A percentile compares a stretch with the other conserved stretches of the same genome.
phyloP scores from a whole-genome alignment of 2,888 invertebrate species.

The Nemapogon koenigi region DNA sequence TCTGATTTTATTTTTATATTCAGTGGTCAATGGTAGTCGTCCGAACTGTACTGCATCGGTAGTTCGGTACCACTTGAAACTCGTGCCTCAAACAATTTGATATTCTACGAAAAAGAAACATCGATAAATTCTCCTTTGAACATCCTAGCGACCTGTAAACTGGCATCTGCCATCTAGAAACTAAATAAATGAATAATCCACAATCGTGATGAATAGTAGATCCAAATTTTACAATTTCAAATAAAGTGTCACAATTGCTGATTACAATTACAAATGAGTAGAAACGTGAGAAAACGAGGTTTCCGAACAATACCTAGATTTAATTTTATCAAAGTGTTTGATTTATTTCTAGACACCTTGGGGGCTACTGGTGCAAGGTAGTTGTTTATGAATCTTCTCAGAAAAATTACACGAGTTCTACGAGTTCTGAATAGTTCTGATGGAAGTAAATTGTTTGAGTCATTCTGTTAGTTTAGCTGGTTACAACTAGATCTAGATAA shows the following conservation, averaged over 20 bases:
- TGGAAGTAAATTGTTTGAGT: no score
- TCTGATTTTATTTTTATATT: background rate
- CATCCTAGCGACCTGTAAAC: background rate
- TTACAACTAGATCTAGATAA: no score
- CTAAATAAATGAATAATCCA: conserved; percentile 17
- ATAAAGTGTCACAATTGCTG: conserved; percentile 33
- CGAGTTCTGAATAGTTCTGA: no score
- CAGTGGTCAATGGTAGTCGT: background rate
- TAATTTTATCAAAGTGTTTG: no score
- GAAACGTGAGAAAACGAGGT: conserved; percentile 22
- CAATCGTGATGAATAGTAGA: conserved; percentile 31
- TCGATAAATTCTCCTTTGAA: conserved; percentile 2
- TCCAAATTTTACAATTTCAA: conserved; percentile 41
- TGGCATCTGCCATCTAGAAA: conserved; percentile 2
- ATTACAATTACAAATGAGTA: conserved; percentile 36
- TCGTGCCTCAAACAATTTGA: conserved; percentile 11
- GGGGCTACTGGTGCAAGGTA: no score
- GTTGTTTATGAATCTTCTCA: no score
- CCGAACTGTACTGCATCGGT: background rate
- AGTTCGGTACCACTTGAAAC: conserved; percentile 1
- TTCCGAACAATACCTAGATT: conserved; percentile 1
- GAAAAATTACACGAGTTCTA: no score
- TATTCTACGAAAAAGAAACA: conserved; percentile 12
- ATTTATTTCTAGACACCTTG: no score
- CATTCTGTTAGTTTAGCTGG: no score